Evolutionary conservation across 2,113 vertebrate species (phyloP), one percentile per base, ranked within the genome.

Genomic region (Silurus asotus): DNA sequence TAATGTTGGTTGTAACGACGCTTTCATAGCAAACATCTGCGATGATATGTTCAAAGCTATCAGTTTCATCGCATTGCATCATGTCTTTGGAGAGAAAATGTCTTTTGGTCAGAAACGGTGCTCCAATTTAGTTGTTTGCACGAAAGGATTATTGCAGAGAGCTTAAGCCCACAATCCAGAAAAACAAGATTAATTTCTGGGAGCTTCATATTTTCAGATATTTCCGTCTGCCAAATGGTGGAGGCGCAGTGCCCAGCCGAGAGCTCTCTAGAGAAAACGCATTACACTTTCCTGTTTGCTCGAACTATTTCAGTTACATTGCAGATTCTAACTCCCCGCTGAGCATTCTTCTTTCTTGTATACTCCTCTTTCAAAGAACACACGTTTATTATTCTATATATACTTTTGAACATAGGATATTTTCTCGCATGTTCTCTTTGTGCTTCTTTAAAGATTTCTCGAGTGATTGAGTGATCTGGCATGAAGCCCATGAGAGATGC

Each of bases 121-220:
- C 70, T 77, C n/a, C 20, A 62, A 74, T 62, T 61, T n/a, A n/a
- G 20, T 72, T 48, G 25, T 74, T 70, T 14, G 2, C 64, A 58
- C 69, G 59, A 45, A 74, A 74, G 6, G 51, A 5, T 56, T 78
- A 37, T 67, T 53, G 10, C 70, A 62, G 48, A 58, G 62, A 69
- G 75, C 2, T 48, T 59, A 61, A 81, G 62, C 51, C 77, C 25
- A 51, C 14, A 86, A 9, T 72, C 55, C 25, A 19, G 28, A 37
- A 56, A 45, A 85, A 53, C 4, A 28, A 61, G 65, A 61, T 72
- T 28, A 48, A 72, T 81, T 81, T 81, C 84, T n/a, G 55, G 6
- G 20, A 45, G 45, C 28, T 25, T 81, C 15, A 20, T 70, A 37
- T 28, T 56, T 55, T 77, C 49, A 85, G 25, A 69, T 5, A 14